Percentiles rank a stretch among this genome's conserved stretches.
Conservation (phyloP, 2,888 invertebrate genomes). For the Thera obeliscata region DNA sequence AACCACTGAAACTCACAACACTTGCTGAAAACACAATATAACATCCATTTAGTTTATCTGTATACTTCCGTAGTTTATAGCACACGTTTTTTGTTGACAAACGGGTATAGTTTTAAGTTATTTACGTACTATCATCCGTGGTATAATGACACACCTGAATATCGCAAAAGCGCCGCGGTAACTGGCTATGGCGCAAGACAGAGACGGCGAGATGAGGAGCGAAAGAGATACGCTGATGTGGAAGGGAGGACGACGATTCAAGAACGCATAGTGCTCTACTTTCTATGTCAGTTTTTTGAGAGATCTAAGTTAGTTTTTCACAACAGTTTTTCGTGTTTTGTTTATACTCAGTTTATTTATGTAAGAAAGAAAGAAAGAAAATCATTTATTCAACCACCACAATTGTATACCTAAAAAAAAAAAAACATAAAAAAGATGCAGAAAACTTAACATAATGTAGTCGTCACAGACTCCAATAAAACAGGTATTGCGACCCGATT, state of each 20-base stretch:
- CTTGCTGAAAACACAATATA: constrained; percentile 40
- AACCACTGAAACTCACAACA: constrained; percentile 37
- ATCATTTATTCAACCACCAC: too few species aligned
- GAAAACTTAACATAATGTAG: too few species aligned
- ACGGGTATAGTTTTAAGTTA: constrained; percentile 57
- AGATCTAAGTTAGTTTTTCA: constrained; percentile 43
- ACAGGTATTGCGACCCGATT: background rate
- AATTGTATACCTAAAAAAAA: too few species aligned
- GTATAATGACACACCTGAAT: constrained; percentile 65
- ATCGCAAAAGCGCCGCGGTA: constrained; percentile 70
- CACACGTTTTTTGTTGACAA: constrained; percentile 37
- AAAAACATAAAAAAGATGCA: too few species aligned
- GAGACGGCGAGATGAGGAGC: constrained; percentile 68
- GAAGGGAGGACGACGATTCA: constrained; percentile 76
- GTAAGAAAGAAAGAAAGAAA: too few species aligned
- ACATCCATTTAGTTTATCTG: constrained; percentile 4
- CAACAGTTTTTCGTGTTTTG: constrained; percentile 14
- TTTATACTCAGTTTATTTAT: background rate
- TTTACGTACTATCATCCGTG: constrained; percentile 62
- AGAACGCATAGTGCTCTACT: constrained; percentile 71
- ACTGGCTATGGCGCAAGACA: constrained; percentile 73
- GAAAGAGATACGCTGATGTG: constrained; percentile 71
- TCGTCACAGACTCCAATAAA: background rate
- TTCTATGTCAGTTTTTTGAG: constrained; percentile 46
- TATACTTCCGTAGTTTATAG: constrained; percentile 17